phyloP scores from a whole-genome alignment of 2,797 vertebrate genomes.

The Psittacula echo region DNA sequence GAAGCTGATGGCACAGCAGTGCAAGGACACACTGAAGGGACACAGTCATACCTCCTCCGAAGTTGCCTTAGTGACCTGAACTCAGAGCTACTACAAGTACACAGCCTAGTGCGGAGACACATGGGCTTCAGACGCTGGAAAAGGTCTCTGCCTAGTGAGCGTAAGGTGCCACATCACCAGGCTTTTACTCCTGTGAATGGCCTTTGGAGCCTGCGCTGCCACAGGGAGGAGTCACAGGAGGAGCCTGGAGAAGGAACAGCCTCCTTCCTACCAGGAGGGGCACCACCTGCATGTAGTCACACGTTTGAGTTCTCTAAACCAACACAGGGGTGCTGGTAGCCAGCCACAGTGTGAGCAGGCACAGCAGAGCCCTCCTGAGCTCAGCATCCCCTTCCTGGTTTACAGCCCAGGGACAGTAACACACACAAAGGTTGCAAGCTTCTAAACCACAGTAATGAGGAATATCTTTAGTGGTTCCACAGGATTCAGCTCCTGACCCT shows the following conservation, averaged over 20 bases:
- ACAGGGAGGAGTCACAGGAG: background rate
- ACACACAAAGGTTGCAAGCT: background rate
- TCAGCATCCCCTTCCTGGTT: background rate
- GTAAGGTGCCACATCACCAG: background rate
- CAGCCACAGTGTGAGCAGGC: background rate
- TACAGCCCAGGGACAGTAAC: background rate
- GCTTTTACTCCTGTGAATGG: background rate
- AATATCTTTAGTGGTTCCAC: fast-evolving
- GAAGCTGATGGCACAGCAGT: background rate
- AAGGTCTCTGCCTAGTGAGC: background rate
- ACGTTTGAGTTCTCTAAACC: background rate
- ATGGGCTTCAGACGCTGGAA: fast-evolving
- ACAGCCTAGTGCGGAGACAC: background rate
- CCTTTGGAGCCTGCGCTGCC: fast-evolving
- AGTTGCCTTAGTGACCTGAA: background rate
- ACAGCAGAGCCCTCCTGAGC: background rate
- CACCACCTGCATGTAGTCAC: fast-evolving
- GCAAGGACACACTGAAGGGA: background rate
- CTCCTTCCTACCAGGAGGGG: no score
- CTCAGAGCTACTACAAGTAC: background rate
- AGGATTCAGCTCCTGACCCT: background rate
- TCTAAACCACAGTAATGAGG: background rate
- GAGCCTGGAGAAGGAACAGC: background rate
- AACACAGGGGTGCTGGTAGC: fast-evolving
- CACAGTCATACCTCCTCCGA: background rate